A percentile compares a stretch with the other conserved stretches of the same genome.
Evolutionary conservation across 2,888 invertebrate genomes (phyloP).

Genomic region (Aphelenchoides bicaudatus): DNA sequence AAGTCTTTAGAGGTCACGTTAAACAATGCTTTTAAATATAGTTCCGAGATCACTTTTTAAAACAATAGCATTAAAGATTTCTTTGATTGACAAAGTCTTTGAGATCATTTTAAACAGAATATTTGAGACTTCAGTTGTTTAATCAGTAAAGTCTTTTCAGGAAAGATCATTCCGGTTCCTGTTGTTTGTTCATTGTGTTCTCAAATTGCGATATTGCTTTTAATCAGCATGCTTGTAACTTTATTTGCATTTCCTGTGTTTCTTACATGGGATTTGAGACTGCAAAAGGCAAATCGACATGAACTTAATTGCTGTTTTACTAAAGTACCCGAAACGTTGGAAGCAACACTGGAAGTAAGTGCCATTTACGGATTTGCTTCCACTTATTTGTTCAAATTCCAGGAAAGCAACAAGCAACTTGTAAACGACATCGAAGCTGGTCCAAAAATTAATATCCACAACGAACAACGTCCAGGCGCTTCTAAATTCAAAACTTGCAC

Average conservation of each 20-base stretch:
- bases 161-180: conserved; percentile 84
- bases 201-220: conserved; percentile 71
- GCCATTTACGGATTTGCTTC: no score
- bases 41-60: no score
- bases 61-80: no score
- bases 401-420: conserved; percentile 35
- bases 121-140: no score
- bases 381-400: no score
- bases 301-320: conserved; percentile 71
- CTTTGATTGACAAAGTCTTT: conserved; percentile 79
- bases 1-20: no score
- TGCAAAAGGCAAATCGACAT: conserved; percentile 70
- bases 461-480: conserved; percentile 11
- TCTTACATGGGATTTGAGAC: conserved; percentile 78
- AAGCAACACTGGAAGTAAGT: conserved; percentile 8
- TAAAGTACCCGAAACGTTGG: no score
- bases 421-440: conserved; percentile 26
- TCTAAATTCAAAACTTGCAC: conserved; percentile 26
- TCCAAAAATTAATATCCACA: conserved; percentile 6
- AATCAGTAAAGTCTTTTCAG: conserved; percentile 79
- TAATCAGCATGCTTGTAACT: conserved; percentile 83
- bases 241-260: conserved; percentile 88
- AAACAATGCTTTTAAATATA: no score
- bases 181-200: conserved; percentile 85
- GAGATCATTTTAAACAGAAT: no score